Evolutionary conservation across 2,888 invertebrate genomes (phyloP), one percentile per base, ranked within the genome.

Genomic region (Andrena haemorrhoa): DNA sequence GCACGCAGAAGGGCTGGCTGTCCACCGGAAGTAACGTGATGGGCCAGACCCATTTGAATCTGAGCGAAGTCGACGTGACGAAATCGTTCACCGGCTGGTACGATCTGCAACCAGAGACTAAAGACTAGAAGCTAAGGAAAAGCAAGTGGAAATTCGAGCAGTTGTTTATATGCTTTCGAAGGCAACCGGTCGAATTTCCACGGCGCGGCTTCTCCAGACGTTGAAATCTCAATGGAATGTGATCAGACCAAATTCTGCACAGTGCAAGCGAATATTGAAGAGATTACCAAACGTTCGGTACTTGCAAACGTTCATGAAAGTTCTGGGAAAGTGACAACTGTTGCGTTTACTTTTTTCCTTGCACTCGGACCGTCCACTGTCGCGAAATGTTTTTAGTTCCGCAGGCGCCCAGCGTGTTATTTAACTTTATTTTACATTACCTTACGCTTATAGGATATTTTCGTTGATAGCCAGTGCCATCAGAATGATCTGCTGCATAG

Each of bases 1-100:
- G 98, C 90, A 97, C 98, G 20, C 98, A 98, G 93, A 98, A 98
- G 92, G 97, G 97, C 77, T 96, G 97, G 94, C 95, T 97, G 60
- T 96, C 95, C 65, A 96, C 96, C n/a, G 96, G 97, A 85, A 97
- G 97, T 93, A 97, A 98, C 41, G 95, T 97, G 64, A 96, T 98
- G 93, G 98, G 98, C 89, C 97, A 97, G 95, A 96, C 97, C 69
- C 94, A 96, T 95, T 95, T 96, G 2, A 94, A 96, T 90, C 94
- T 97, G 73, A 95, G 95, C 76, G 95, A 96, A 84, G 94, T 97
- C 75, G 96, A 97, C 91, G 94, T 96, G 85, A 95, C 95, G 12
- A 96, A 96, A 92, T 95, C 97, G 1, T 94, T 95, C 85, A 97
- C 97, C 2, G 94, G 96, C 87, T 97, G 97, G 97, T 96, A 96